A percentile compares a stretch with the other conserved stretches of the same genome.
These are phyloP conservation scores for Xestoiulus laeticollis DNA, from an alignment of 2,888 invertebrate species.

Conservation along the genomic window DNA sequence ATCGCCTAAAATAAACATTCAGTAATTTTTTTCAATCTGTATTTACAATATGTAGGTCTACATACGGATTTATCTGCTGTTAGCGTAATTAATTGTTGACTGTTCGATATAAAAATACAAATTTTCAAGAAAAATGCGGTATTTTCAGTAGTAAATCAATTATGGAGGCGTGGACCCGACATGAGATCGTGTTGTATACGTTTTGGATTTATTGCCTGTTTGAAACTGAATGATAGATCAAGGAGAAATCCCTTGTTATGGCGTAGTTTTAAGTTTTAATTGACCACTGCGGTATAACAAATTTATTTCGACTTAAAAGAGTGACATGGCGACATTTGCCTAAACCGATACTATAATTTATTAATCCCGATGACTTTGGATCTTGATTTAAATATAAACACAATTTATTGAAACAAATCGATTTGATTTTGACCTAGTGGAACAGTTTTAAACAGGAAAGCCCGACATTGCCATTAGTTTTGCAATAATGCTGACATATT, in stretches of 20 bases:
- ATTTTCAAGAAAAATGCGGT: neutral
- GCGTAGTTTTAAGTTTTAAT: neutral
- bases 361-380: neutral
- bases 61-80: neutral
- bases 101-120: neutral
- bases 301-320: neutral
- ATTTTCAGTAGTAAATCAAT: neutral
- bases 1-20: neutral
- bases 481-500: too few relatives aligned
- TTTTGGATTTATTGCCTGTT: constrained; percentile 1
- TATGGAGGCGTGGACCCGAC: neutral
- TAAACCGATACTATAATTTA: neutral
- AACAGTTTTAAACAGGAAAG: neutral
- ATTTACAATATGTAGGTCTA: neutral
- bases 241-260: constrained; percentile 12
- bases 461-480: neutral
- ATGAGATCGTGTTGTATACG: neutral
- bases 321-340: neutral
- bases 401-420: neutral
- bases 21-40: neutral
- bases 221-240: constrained; percentile 2
- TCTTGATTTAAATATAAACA: neutral
- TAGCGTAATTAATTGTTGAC: constrained; percentile 27
- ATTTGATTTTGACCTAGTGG: neutral
- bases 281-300: neutral